A percentile compares a stretch with the other conserved stretches of the same genome.
phyloP scores from a whole-genome alignment of 2,888 invertebrate genomes.

The Creontiades dilutus region DNA sequence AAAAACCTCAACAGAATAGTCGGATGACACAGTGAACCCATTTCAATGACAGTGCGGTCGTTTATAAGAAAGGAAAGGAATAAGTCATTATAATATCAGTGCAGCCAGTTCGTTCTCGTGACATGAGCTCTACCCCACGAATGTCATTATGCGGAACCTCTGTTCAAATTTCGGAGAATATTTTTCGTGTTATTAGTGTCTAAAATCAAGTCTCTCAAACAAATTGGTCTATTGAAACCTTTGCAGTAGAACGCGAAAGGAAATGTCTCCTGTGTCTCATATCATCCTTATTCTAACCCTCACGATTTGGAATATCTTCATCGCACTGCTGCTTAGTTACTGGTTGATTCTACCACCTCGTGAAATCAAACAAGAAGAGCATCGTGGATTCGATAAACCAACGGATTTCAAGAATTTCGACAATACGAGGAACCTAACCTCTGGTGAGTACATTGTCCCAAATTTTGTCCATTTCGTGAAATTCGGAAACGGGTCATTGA shows the following conservation, averaged over 20 bases:
- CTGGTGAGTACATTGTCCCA: constrained; percentile 76
- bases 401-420: neutral
- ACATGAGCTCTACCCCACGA: no score
- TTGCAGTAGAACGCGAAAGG: neutral
- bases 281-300: neutral
- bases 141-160: no score
- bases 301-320: neutral
- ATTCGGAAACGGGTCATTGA: constrained; percentile 74
- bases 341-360: neutral
- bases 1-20: no score
- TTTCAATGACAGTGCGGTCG: no score
- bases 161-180: no score
- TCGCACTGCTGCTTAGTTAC: neutral
- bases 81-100: no score
- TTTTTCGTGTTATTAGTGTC: no score
- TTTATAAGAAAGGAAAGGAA: no score
- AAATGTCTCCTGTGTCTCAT: neutral
- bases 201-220: no score
- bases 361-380: neutral
- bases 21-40: no score
- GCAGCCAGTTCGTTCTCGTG: no score
- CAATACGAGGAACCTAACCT: neutral
- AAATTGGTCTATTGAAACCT: no score
- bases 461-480: constrained; percentile 77
- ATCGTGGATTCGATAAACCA: neutral